Evolutionary conservation across 2,888 invertebrate species (phyloP).

Genomic region (Brenthis hecate): DNA sequence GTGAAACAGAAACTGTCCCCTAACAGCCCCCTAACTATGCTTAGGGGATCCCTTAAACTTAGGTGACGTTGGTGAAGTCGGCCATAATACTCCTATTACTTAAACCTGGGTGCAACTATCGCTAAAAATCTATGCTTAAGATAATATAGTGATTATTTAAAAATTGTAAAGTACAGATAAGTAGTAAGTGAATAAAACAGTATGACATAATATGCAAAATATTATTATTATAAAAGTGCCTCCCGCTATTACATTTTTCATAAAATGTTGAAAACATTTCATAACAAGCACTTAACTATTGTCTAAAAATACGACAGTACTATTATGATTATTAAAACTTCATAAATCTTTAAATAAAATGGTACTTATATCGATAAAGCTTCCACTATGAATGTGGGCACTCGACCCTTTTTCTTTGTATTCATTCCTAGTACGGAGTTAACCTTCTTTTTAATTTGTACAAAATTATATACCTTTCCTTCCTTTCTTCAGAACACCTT

Average conservation of each 20-base stretch:
- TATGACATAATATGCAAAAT: slow-evolving; percentile 1
- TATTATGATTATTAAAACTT: slow-evolving; percentile 15
- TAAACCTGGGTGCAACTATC: too few species aligned
- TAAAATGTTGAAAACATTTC: slow-evolving; percentile 13
- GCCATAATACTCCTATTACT: too few species aligned
- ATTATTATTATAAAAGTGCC: slow-evolving; percentile 1
- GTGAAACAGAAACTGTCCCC: too few species aligned
- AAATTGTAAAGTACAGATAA: not conserved
- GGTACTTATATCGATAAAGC: not conserved
- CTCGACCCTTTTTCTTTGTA: slow-evolving; percentile 21
- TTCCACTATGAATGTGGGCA: slow-evolving; percentile 1
- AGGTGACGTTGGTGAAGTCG: too few species aligned
- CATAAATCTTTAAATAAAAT: not conserved
- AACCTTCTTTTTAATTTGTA: slow-evolving; percentile 18
- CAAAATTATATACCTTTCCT: slow-evolving; percentile 13
- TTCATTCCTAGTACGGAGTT: slow-evolving; percentile 17
- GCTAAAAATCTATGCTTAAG: too few species aligned
- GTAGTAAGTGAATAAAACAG: not conserved
- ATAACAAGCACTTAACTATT: slow-evolving; percentile 3
- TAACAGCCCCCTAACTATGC: too few species aligned
- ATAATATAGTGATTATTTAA: not conserved
- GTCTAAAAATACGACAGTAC: slow-evolving; percentile 9
- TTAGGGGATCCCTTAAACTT: too few species aligned
- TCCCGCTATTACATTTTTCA: slow-evolving; percentile 2
- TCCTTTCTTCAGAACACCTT: not conserved